A percentile compares a stretch with the other conserved stretches of the same genome.
Evolutionary conservation across 2,888 invertebrate species (phyloP).

Genomic region (Bombylius major): DNA sequence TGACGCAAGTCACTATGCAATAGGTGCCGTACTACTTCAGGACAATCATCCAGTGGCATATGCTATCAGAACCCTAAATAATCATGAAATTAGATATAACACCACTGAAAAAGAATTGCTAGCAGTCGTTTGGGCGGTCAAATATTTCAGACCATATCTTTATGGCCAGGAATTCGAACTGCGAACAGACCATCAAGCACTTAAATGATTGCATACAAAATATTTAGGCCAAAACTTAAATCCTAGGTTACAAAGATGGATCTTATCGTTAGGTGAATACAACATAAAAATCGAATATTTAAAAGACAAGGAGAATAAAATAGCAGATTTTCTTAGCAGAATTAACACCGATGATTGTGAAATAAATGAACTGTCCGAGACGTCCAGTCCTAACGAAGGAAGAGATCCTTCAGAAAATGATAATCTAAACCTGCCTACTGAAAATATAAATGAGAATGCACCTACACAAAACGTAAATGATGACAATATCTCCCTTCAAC

Average conservation of each 20-base stretch:
- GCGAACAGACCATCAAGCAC: neutral
- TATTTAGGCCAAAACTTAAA: neutral
- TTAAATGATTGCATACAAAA: neutral
- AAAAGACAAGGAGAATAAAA: neutral
- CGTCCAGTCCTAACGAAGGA: too few species aligned
- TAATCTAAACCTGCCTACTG: too few species aligned
- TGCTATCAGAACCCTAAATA: neutral
- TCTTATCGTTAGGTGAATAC: neutral
- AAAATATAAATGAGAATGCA: too few species aligned
- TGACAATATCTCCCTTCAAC: too few species aligned
- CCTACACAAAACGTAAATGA: too few species aligned
- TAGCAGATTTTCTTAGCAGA: slow-evolving; percentile 1
- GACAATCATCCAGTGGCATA: neutral
- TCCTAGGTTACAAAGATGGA: neutral
- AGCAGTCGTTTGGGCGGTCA: neutral
- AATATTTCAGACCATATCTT: neutral
- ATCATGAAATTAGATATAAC: neutral
- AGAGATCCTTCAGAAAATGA: too few species aligned
- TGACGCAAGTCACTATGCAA: neutral
- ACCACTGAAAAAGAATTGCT: neutral
- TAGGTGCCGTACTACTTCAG: neutral
- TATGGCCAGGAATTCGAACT: neutral
- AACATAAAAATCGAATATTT: neutral
- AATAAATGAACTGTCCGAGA: neutral
- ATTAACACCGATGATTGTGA: neutral